A percentile compares a stretch with the other conserved stretches of the same genome.
phyloP scores from a whole-genome alignment of 2,113 vertebrate species.

The Puntigrus tetrazona region DNA sequence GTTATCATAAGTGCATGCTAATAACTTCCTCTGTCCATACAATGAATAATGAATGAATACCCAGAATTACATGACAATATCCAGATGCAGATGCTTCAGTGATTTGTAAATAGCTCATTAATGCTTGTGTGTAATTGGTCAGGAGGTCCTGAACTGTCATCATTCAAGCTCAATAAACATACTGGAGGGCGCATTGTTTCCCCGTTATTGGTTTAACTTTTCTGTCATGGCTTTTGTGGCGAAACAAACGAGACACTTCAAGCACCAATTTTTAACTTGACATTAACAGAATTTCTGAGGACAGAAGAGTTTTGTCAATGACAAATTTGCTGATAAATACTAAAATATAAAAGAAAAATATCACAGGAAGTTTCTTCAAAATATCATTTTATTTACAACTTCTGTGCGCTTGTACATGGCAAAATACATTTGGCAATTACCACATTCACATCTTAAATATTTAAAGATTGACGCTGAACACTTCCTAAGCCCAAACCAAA shows the following conservation, averaged over 20 bases:
- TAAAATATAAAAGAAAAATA: no score
- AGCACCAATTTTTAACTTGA: neutral
- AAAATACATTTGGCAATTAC: slow-evolving; percentile 47
- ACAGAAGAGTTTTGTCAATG: no score
- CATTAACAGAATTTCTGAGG: no score
- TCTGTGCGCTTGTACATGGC: neutral
- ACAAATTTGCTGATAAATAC: no score
- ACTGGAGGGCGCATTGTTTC: neutral
- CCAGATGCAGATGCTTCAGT: slow-evolving; percentile 66
- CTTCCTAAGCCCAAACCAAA: neutral
- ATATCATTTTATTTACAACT: slow-evolving; percentile 37
- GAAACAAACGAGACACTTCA: neutral
- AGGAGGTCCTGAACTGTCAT: slow-evolving; percentile 71
- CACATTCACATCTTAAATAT: slow-evolving; percentile 26
- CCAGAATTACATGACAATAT: slow-evolving; percentile 62
- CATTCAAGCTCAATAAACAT: slow-evolving; percentile 25
- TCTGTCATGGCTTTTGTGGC: neutral
- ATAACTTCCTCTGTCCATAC: slow-evolving; percentile 67
- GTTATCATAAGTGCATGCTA: slow-evolving; percentile 53
- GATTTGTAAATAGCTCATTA: slow-evolving; percentile 78
- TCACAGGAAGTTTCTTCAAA: slow-evolving; percentile 12
- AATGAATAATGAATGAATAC: slow-evolving; percentile 36
- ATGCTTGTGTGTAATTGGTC: slow-evolving; percentile 43
- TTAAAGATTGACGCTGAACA: neutral
- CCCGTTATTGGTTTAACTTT: neutral